Base-by-base conservation (phyloP, 2,113 vertebrate species). In the Ahaetulla prasina region DNA sequence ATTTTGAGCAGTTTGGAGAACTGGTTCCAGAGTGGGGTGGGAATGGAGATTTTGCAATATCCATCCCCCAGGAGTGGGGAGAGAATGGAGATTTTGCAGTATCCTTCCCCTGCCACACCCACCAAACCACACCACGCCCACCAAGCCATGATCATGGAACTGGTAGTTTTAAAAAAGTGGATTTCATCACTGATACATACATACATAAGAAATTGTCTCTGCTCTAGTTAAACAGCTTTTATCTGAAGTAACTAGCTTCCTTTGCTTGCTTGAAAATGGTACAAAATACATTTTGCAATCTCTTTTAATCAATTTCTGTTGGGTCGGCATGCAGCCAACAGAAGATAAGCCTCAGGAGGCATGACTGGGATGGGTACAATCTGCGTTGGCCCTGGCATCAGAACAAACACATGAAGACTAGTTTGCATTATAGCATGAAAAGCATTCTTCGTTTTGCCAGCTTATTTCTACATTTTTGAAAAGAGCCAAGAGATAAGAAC, bases 401-500 rank as follows among this genome's bases (percentile, higher is more conserved):
- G 7, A 95, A 93, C 6, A 91, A 91, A 93, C 94, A 92, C 47
- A 91, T 39, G 63, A 68, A 89, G 92, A 95, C 50, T 63, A 68
- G 87, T 93, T 92, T 96, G 10, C 47, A 53, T 87, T 93, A 85
- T 85, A 90, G 92, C 92, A 92, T 95, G 91, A 96, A 96, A 97
- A 96, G 87, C 7, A 95, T 14, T 49, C 91, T 96, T 90, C 68
- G 63, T 23, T 43, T 89, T 93, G 22, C 63, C 92, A 96, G 89
- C 68, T 68, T 93, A 91, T 95, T 95, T 94, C 90, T 97, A 90
- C 68, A 94, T 93, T 93, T 93, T 45, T 91, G 63, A 45, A 93
- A 94, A 89, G 95, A 95, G 91, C 92, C 94, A 97, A 95, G 91
- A 95, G 95, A 96, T 35, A 95, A 94, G 94, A 93, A 18, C 92